A percentile compares a stretch with the other conserved stretches of the same genome.
phyloP scores from a whole-genome alignment of 2,113 vertebrate species.

The Pollimyrus isidori region DNA sequence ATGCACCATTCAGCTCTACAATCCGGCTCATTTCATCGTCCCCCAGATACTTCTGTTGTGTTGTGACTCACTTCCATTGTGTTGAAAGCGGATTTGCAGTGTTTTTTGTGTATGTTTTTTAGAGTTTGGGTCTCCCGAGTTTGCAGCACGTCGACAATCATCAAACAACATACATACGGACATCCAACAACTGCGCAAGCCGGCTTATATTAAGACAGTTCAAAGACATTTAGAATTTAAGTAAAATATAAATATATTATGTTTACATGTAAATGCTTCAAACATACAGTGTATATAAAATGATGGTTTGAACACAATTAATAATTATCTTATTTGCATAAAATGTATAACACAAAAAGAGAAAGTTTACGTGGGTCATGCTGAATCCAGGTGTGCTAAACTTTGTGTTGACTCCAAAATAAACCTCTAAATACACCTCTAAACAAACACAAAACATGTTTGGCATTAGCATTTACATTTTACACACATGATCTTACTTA shows the following conservation, averaged over 20 bases:
- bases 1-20: background rate
- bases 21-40: background rate
- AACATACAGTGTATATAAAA: background rate
- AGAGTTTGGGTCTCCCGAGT: background rate
- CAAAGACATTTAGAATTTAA: background rate
- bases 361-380: background rate
- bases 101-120: background rate
- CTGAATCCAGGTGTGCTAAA: background rate
- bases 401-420: background rate
- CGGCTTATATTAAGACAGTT: background rate
- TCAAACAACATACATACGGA: background rate
- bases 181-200: background rate
- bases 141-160: background rate
- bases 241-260: background rate
- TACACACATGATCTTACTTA: background rate
- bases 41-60: background rate
- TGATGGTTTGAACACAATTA: background rate
- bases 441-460: background rate
- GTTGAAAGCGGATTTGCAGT: background rate
- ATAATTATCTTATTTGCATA: background rate
- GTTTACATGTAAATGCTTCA: background rate
- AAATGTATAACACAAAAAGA: background rate
- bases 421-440: background rate
- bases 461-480: background rate
- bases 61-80: background rate